phyloP scores from a whole-genome alignment of 2,888 invertebrate species.

The Drosophila anomelani region DNA sequence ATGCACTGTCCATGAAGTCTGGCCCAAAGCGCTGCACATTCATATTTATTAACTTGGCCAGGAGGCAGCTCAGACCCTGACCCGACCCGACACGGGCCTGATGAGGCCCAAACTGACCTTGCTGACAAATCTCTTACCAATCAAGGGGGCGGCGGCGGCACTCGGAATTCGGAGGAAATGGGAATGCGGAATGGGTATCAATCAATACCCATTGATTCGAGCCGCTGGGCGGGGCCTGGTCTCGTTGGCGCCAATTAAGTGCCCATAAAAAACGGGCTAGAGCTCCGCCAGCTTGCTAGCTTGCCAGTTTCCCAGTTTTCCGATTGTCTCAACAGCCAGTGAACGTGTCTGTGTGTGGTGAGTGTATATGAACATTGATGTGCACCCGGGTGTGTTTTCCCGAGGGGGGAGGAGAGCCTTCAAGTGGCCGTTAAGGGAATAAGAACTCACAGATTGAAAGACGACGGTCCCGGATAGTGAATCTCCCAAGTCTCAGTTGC shows the following conservation, averaged over 20 bases:
- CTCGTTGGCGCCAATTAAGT: constrained; percentile 73
- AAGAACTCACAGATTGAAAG: constrained; percentile 11
- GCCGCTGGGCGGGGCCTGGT: constrained; percentile 56
- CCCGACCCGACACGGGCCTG: constrained; percentile 3
- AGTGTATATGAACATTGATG: neutral
- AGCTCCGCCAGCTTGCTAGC: constrained; percentile 28
- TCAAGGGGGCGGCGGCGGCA: constrained; percentile 50
- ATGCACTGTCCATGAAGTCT: constrained; percentile 41
- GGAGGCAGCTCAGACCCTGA: constrained; percentile 33
- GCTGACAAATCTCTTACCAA: constrained; percentile 60
- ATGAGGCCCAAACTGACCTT: constrained; percentile 53
- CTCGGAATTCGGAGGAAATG: neutral
- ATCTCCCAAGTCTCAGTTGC: neutral
- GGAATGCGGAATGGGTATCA: constrained; percentile 56
- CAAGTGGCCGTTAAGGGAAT: constrained; percentile 60
- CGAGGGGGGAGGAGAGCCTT: constrained; percentile 14
- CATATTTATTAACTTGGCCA: constrained; percentile 66
- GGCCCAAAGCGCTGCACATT: constrained; percentile 39
- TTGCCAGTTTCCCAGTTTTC: constrained; percentile 41
- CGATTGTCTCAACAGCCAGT: constrained; percentile 57
- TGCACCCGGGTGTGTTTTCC: constrained; percentile 4
- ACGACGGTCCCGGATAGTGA: neutral
- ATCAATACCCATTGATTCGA: constrained; percentile 66
- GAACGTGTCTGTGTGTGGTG: constrained; percentile 2
- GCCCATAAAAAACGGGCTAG: constrained; percentile 66